Evolutionary conservation across 2,888 invertebrate genomes (phyloP).

Genomic region (Drosophila greeni): DNA sequence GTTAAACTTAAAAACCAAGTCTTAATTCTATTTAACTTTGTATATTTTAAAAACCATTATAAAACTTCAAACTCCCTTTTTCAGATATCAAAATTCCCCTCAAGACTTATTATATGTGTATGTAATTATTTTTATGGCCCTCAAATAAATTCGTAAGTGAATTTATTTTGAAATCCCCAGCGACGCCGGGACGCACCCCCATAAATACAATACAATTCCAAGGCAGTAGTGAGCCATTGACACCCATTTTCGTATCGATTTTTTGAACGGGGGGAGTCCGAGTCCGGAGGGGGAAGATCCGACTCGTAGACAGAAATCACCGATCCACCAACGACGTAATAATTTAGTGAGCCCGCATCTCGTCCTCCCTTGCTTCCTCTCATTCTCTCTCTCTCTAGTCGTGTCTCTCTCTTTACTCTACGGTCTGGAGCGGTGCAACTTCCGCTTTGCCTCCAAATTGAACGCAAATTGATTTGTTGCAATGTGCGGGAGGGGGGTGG

Average conservation of each 20-base stretch:
- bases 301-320: conserved; percentile 30
- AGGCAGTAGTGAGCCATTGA: neutral
- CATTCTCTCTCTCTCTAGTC: neutral
- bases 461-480: conserved; percentile 66
- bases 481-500: conserved; percentile 22
- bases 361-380: neutral
- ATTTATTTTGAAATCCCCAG: conserved; percentile 4
- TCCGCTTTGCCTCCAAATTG: conserved; percentile 45
- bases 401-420: neutral
- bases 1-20: no score
- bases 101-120: neutral
- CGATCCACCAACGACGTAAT: conserved; percentile 48
- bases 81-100: no score
- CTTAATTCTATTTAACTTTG: no score
- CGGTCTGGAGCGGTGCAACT: conserved; percentile 22
- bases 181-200: conserved; percentile 17
- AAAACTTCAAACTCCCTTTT: no score
- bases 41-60: no score
- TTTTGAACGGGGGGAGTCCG: conserved; percentile 1
- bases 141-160: conserved; percentile 9
- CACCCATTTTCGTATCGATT: conserved; percentile 11
- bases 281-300: neutral
- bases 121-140: conserved; percentile 16
- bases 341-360: conserved; percentile 46
- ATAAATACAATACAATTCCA: neutral